Base-by-base conservation (phyloP, 2,113 vertebrate species). In the Chloropsis cyanopogon region DNA sequence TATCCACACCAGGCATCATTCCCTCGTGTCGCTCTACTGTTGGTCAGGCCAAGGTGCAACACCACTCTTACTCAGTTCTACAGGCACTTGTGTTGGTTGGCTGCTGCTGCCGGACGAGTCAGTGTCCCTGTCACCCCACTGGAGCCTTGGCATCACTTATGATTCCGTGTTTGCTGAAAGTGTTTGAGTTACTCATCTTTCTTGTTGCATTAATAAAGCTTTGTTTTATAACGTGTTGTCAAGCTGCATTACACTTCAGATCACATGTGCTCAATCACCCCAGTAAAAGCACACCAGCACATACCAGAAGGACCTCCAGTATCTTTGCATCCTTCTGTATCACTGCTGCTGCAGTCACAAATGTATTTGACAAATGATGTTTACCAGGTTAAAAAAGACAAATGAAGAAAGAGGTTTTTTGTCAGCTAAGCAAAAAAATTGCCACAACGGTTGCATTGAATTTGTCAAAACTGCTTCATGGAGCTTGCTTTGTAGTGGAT, bases 1-100 rank as follows among this genome's bases (percentile, higher is more conserved):
- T 41, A 7, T 41, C 22, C 12, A 3, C 5, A 21, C 2, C 4
- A 24, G 20, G 12, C 37, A 3, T 1, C 12, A 39, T 39, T n/a
- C n/a, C 31, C 28, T 77, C 49, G 9, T 14, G 31, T 10, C 0
- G 0, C 37, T 16, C 29, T 26, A 1, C 16, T n/a, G 2, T 4
- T 24, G 7, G 6, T 53, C 3, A 1, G 61, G 2, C 6, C 37
- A 44, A 15, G 21, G 11, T 37, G 7, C 31, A 80, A 15, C 1
- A 2, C 1, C 2, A 4, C 20, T 31, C n/a, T 39, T 22, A 15
- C 9, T 6, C 3, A 0, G 7, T 63, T 66, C 26, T 44, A 35
- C 28, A 59, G 7, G 5, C 7, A 6, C 66, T 66, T 79, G 13
- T 23, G 7, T 28, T 28, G 33, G 17, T 12, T n/a, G 28, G 6